Conservation (phyloP, 2,797 vertebrate species). For the Semotilus atromaculatus region DNA sequence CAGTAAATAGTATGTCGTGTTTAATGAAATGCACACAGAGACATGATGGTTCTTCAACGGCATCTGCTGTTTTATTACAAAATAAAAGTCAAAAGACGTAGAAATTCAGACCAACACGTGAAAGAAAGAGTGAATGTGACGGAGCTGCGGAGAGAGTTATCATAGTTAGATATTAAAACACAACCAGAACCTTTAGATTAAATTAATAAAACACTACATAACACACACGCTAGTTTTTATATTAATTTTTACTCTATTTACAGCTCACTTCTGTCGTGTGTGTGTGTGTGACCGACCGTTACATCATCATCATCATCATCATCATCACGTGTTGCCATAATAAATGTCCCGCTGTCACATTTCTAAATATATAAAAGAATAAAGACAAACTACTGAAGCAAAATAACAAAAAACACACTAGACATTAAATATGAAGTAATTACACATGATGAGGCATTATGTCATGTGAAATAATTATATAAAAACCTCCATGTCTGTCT, state of each 20-base stretch:
- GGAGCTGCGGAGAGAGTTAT: neutral
- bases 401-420: neutral
- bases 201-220: constrained; percentile 47
- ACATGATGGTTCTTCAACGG: constrained; percentile 17
- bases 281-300: neutral
- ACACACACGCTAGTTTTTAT: neutral
- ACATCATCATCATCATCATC: neutral
- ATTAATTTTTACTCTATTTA: neutral
- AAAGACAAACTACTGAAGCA: neutral
- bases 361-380: constrained; percentile 5
- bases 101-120: constrained; percentile 62
- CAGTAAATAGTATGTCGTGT: neutral
- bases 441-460: neutral
- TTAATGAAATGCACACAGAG: neutral
- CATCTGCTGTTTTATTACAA: constrained; percentile 75
- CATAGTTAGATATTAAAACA: constrained; percentile 11
- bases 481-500: neutral
- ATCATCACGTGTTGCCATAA: neutral
- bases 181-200: neutral
- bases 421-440: neutral
- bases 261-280: neutral
- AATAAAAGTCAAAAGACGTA: constrained; percentile 66
- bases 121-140: constrained; percentile 55
- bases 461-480: neutral
- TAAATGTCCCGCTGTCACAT: neutral